Base-by-base conservation (phyloP, 1,140 invertebrate species). In the Drosophila melanica region DNA sequence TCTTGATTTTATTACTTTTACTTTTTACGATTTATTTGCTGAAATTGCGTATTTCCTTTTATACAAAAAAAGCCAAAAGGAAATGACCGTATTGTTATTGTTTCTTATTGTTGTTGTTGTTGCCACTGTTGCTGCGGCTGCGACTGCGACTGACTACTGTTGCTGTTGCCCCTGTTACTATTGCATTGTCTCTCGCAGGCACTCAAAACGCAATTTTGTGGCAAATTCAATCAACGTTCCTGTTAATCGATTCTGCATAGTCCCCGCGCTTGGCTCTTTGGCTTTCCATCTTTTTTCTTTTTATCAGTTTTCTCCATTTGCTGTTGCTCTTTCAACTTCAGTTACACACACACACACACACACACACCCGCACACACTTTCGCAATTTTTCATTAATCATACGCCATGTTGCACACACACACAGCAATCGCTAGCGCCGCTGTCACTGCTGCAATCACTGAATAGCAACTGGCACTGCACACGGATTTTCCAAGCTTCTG, bases 1-100 rank as follows among this genome's bases (percentile, higher is more conserved):
- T 82, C 79, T 78, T 89, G 76, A 87, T 87, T 87, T 87, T 87
- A 89, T 87, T 87, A 89, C 84, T 87, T 89, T 87, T 87, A 84
- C 84, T 87, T 89, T 87, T 87, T 80, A 87, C 84, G 84, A 87
- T 87, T 87, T 87, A 87, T 87, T 86, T 89, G 84, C 84, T 71
- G 84, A 87, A 87, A 87, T 87, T 87, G 84, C 84, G 82, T 89
- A 84, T 89, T 89, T 89, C 84, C 85, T 73, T 87, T 77, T 66
- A 63, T 63, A 53, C 30, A 67, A 33, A 58, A 68, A 73, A 69
- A 27, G 27, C 35, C 53, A 35, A 75, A 53, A 75, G 71, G 64
- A 78, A 76, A 81, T 76, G 72, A 78, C 67, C 59, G 70, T 75
- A 73, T 60, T 65, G 77, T 58, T 69, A 71, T 65, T 64, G 65